These are phyloP conservation scores for Ditylenchus weischeri DNA, from an alignment of 2,888 invertebrate genomes.

Conservation along the genomic window DNA sequence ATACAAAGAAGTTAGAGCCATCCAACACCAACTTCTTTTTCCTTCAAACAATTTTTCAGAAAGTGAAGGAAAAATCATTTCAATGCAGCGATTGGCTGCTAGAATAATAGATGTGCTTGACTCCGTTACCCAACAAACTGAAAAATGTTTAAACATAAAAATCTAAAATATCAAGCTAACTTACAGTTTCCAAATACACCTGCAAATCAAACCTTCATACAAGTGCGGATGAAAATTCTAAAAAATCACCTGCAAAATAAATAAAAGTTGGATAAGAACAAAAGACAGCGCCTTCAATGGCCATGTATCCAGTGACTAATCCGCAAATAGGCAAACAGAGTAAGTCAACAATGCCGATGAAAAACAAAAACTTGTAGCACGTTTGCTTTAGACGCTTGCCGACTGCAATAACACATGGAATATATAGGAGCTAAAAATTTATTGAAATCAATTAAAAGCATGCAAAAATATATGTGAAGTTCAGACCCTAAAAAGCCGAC, in stretches of 20 bases:
- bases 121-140: slow-evolving; percentile 25
- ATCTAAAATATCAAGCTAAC: neutral
- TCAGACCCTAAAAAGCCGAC: too few species aligned
- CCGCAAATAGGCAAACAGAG: slow-evolving; percentile 1
- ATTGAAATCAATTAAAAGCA: too few species aligned
- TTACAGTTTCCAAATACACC: slow-evolving; percentile 20
- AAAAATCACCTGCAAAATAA: slow-evolving; percentile 7
- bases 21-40: slow-evolving; percentile 23
- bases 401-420: neutral
- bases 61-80: slow-evolving; percentile 20
- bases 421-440: neutral
- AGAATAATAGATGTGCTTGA: slow-evolving; percentile 19
- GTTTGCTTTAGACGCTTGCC: neutral
- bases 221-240: too few species aligned
- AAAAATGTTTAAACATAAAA: neutral
- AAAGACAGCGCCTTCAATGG: slow-evolving; percentile 14
- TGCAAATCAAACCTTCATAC: neutral
- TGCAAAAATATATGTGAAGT: too few species aligned
- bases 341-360: slow-evolving; percentile 27
- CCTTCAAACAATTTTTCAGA: slow-evolving; percentile 14
- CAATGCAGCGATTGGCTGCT: slow-evolving; percentile 30
- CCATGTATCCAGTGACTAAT: slow-evolving; percentile 4
- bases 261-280: slow-evolving; percentile 24
- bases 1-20: slow-evolving; percentile 1
- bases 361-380: slow-evolving; percentile 23